Evolutionary conservation across 2,113 vertebrate species (phyloP).

Genomic region (Columbina picui): DNA sequence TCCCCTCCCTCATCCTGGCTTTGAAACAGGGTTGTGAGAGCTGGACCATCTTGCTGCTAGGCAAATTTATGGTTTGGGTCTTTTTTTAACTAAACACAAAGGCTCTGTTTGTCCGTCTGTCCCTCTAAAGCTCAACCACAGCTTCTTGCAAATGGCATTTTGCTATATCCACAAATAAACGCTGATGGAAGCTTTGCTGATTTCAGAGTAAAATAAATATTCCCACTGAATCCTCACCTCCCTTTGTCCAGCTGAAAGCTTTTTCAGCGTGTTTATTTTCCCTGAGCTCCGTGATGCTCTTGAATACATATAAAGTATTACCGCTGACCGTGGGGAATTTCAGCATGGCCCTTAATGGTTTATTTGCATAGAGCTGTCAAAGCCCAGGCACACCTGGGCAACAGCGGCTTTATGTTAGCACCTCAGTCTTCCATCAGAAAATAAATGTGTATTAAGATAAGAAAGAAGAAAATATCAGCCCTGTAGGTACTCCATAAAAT

Average conservation of each 20-base stretch:
- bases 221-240: conserved; percentile 46
- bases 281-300: conserved; percentile 2
- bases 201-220: conserved; percentile 19
- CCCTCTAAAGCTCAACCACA: not conserved
- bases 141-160: conserved; percentile 5
- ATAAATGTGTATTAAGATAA: not conserved
- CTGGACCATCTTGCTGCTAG: not conserved
- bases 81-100: not conserved
- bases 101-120: not conserved
- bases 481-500: not conserved
- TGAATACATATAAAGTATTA: conserved; percentile 60
- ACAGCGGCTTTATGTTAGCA: not conserved
- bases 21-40: fast-evolving
- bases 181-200: not conserved
- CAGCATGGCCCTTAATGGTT: conserved; percentile 76
- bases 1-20: not conserved
- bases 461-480: not conserved
- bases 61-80: not conserved
- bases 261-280: conserved; percentile 5
- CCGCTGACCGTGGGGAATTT: conserved; percentile 32
- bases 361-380: conserved; percentile 84
- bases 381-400: conserved; percentile 15
- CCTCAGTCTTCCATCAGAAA: fast-evolving
- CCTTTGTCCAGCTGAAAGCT: conserved; percentile 37
- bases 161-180: not conserved